Conservation (phyloP, 2,113 vertebrate genomes). For the Bufo bufo region DNA sequence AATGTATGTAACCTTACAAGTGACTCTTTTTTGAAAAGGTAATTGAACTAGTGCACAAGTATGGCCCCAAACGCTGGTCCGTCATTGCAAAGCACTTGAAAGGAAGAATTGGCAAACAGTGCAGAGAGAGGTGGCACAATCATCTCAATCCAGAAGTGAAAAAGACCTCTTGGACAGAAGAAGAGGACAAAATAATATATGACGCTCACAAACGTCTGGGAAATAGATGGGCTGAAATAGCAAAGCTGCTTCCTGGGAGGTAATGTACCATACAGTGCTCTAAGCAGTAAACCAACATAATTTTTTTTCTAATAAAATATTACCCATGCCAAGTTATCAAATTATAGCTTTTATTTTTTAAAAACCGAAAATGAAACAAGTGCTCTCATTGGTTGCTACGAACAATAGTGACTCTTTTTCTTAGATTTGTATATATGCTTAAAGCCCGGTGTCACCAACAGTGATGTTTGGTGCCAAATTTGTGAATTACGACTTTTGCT, state of each 20-base stretch:
- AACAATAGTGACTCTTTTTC: background rate
- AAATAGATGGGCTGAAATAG: constrained; percentile 99
- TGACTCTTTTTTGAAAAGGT: constrained; percentile 77
- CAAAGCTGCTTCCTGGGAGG: constrained; percentile 98
- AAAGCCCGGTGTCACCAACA: background rate
- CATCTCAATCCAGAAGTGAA: constrained; percentile 99
- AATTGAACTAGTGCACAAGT: constrained; percentile 98
- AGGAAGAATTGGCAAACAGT: constrained; percentile 98
- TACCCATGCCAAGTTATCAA: no score
- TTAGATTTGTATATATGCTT: background rate
- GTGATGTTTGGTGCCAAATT: background rate
- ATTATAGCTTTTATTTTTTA: background rate
- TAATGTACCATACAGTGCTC: constrained; percentile 65
- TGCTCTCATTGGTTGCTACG: background rate
- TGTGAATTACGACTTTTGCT: background rate
- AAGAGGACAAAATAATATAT: constrained; percentile 99
- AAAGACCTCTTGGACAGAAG: constrained; percentile 99
- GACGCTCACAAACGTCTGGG: constrained; percentile 98
- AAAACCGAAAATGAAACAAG: background rate
- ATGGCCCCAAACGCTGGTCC: constrained; percentile 98
- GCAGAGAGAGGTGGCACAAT: constrained; percentile 99
- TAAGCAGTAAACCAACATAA: background rate
- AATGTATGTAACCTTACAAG: no score
- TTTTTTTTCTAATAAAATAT: no score
- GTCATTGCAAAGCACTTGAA: constrained; percentile 99